Evolutionary conservation across 2,113 vertebrate species (phyloP), one percentile per base, ranked within the genome.

Genomic region (Mesitornis unicolor): DNA sequence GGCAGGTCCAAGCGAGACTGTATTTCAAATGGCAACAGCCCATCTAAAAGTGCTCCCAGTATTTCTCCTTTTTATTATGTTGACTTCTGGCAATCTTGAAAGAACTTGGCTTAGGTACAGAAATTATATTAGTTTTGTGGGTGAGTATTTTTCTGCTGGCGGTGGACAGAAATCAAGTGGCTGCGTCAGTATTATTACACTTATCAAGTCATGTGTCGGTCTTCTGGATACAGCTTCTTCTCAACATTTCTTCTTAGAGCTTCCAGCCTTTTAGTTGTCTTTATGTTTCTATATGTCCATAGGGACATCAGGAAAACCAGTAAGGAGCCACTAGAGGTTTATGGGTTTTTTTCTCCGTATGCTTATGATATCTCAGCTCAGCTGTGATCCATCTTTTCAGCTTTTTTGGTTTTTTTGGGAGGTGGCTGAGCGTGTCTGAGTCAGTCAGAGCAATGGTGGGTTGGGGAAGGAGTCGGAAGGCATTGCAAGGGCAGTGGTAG

Each of bases 41-140:
- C 43, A 57, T 75, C 69, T 73, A 64, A 56, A 78, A 84, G 53
- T 6, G 19, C 57, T 94, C 48, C 74, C 1, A 3, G n/a, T 71
- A 48, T 68, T 95, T 78, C 43, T 90, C 14, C 35, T 89, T 65
- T 96, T 94, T 53, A 94, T 89, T 71, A 60, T 71, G 60, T 84
- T 91, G 81, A 92, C 81, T 92, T 84, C 87, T 87, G 84, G 77
- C 74, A 95, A 25, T 29, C 28, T 71, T 25, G 1, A 24, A 90
- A 48, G 89, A 60, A 57, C 28, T 82, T 93, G 84, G 89, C 74
- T 82, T 50, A 38, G 61, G 40, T 87, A 75, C 76, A 87, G 68
- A 67, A 87, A 81, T 78, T 13, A 25, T 90, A 74, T 93, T 92
- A 50, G 35, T 42, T 95, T 89, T 64, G 47, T 71, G 64, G 71